Evolutionary conservation across 1,140 invertebrate species (phyloP).

Genomic region (Mizuhopecten yessoensis): DNA sequence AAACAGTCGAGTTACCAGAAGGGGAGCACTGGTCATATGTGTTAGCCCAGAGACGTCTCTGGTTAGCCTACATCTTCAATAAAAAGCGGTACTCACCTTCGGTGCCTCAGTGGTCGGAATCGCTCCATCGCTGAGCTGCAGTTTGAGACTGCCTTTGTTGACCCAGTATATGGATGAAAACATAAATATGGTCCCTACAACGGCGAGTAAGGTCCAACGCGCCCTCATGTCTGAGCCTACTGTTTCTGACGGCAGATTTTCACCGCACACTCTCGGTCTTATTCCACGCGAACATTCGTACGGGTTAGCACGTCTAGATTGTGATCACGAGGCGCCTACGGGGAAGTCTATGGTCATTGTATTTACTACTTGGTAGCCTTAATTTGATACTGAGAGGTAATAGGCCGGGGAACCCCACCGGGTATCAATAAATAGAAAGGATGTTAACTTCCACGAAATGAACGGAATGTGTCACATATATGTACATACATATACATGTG

Average conservation of each 20-base stretch:
- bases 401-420: constrained; percentile 1
- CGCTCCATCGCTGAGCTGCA: not conserved
- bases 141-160: not conserved
- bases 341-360: not conserved
- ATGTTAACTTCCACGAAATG: too few relatives aligned
- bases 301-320: not conserved
- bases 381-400: too few relatives aligned
- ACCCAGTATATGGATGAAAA: not conserved
- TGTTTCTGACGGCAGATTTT: not conserved
- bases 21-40: not conserved
- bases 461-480: too few relatives aligned
- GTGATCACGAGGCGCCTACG: not conserved
- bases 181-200: not conserved
- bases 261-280: not conserved
- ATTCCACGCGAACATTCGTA: constrained; percentile 16
- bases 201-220: not conserved
- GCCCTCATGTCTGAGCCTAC: constrained; percentile 4
- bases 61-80: too few relatives aligned
- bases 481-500: too few relatives aligned
- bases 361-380: not conserved
- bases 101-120: not conserved
- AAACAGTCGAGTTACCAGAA: not conserved
- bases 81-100: not conserved
- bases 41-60: too few relatives aligned
- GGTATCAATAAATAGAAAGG: too few relatives aligned